phyloP scores from a whole-genome alignment of 2,888 invertebrate genomes.

The Euspilapteryx auroguttella region DNA sequence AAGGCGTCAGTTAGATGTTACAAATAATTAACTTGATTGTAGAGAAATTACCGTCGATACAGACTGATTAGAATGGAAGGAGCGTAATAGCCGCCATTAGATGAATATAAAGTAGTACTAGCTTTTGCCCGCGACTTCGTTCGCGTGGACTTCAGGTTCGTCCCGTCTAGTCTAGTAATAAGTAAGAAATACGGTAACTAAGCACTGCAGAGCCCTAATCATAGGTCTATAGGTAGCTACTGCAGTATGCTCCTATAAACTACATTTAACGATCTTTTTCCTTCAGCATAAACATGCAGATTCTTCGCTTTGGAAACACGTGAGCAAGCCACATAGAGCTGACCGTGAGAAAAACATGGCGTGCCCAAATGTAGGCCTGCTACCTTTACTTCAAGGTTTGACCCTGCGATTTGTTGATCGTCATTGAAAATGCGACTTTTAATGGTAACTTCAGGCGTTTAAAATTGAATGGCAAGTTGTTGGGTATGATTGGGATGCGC shows the following conservation, averaged over 20 bases:
- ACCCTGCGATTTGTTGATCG: conserved; percentile 11
- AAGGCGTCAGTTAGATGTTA: too few relatives aligned
- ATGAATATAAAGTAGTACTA: too few relatives aligned
- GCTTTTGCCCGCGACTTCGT: too few relatives aligned
- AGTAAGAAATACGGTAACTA: conserved; percentile 9
- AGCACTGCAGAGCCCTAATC: conserved; percentile 9
- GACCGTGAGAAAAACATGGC: conserved; percentile 8
- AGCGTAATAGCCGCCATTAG: too few relatives aligned
- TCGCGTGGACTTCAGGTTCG: too few relatives aligned
- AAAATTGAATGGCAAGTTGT: conserved; percentile 10
- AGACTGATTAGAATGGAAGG: too few relatives aligned
- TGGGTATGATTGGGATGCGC: conserved; percentile 14
- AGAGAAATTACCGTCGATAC: too few relatives aligned
- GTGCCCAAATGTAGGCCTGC: conserved; percentile 10
- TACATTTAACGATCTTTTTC: conserved; percentile 9
- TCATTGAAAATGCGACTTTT: conserved; percentile 10
- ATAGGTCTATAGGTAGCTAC: conserved; percentile 9
- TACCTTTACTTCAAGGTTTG: conserved; percentile 12
- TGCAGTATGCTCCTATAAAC: too few relatives aligned
- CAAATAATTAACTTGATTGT: too few relatives aligned
- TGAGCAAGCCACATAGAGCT: conserved; percentile 7
- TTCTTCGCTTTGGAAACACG: conserved; percentile 3
- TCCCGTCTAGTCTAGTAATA: conserved; percentile 4
- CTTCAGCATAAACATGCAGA: conserved; percentile 4
- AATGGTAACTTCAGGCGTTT: conserved; percentile 11